Base-by-base conservation (phyloP, 2,888 invertebrate genomes). In the Drosophila aldrichi region DNA sequence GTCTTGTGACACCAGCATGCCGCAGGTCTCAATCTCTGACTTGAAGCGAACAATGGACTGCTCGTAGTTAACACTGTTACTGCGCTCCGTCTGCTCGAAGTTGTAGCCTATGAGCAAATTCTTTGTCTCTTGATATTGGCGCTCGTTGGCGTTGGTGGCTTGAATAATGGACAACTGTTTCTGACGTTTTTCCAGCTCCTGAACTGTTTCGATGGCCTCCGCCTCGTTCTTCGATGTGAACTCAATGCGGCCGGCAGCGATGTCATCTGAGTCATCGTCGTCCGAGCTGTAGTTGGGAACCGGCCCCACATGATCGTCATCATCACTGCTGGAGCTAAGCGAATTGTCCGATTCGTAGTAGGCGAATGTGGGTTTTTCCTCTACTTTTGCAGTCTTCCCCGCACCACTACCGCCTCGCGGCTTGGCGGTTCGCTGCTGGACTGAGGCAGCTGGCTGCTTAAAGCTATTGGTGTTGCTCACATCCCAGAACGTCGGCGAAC, bases 161-260 rank as follows among this genome's bases (percentile, higher is more conserved):
- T 92, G 92, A 48, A 92, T 93, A 7, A 93, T 93, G 32, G 91
- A 92, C 34, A 92, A 61, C 68, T 92, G 91, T 63, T 89, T 93
- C 86, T 91, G 91, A 1, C 93, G 86, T 75, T 92, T 94, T 81
- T 87, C 82, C 43, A 91, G 82, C 91, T 94, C 93, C n/a, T 92
- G 91, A 62, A 94, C 95, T 6, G 95, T 93, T 84, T 97, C 97
- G 0, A 97, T 95, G 0, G 97, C 97, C 91, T 97, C 97, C 0
- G 97, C 97, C 48, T 97, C 95, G 92, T 97, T 97, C 29, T 96
- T 96, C 0, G 96, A 96, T 82, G 96, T 97, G 90, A 97, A 97
- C 74, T 97, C 96, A 76, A 97, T 97, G 20, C 96, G 94, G 14
- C 97, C 94, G 0, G 96, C 95, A 43, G 94, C 94, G 0, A 93